phyloP scores from a whole-genome alignment of 1,140 invertebrate species.

The Oscheius sp. region DNA sequence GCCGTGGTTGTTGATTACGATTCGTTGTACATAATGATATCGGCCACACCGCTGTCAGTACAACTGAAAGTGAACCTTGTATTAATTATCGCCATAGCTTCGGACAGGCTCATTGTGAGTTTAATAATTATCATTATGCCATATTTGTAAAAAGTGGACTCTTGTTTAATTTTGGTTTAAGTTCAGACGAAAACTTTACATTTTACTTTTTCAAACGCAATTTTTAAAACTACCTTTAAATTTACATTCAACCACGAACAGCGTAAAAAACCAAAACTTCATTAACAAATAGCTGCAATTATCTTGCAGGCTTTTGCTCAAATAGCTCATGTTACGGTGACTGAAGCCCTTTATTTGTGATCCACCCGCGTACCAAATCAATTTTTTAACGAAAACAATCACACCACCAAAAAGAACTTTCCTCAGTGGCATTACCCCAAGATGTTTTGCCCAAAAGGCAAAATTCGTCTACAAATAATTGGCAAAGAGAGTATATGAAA shows the following conservation, averaged over 20 bases:
- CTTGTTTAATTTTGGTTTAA: no score
- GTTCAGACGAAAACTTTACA: neutral
- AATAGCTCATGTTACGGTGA: no score
- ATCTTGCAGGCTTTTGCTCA: no score
- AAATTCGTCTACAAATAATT: neutral
- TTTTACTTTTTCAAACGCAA: neutral
- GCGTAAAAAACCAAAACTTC: neutral
- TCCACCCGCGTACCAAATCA: no score
- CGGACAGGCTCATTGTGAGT: neutral
- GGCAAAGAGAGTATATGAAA: neutral
- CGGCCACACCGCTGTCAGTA: neutral
- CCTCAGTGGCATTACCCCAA: no score
- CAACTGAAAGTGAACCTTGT: constrained; percentile 21
- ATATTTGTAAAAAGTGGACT: no score
- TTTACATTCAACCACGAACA: neutral
- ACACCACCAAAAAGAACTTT: no score
- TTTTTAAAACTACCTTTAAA: neutral
- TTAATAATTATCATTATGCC: neutral
- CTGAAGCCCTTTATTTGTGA: no score
- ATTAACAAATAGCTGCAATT: neutral
- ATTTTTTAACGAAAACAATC: no score
- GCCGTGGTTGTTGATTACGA: neutral
- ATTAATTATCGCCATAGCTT: constrained; percentile 4
- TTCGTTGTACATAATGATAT: constrained; percentile 18
- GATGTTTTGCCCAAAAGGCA: no score